These are phyloP conservation scores for Lepus townsendii DNA, from an alignment of 2,797 vertebrate genomes.

Conservation along the genomic window DNA sequence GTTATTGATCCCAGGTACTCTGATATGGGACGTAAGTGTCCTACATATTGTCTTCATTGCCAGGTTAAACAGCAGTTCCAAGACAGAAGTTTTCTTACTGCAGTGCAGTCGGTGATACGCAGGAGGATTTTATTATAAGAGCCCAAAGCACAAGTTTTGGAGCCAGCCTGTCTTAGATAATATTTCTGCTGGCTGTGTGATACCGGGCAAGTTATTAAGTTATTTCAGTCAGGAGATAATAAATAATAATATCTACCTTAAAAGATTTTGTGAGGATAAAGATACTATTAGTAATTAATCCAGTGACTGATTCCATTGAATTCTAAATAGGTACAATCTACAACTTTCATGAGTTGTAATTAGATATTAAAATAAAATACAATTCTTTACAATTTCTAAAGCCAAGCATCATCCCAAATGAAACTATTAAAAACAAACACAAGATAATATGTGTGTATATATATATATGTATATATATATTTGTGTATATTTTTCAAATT, in stretches of 20 bases:
- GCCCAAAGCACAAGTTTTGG: not conserved
- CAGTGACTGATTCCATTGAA: not conserved
- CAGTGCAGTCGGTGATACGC: not conserved
- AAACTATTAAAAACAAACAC: constrained; percentile 33
- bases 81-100: not conserved
- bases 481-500: constrained; percentile 27
- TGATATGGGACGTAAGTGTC: too few relatives aligned
- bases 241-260: constrained; percentile 30
- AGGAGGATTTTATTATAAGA: not conserved
- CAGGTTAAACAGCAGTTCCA: not conserved
- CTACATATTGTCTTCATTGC: too few relatives aligned
- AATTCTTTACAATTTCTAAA: constrained; percentile 31
- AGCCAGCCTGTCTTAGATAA: not conserved
- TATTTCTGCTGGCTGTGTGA: not conserved
- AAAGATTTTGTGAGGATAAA: not conserved
- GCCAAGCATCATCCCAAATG: not conserved
- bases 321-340: constrained; percentile 34
- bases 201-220: constrained; percentile 11
- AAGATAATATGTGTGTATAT: too few relatives aligned
- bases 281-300: constrained; percentile 32
- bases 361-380: constrained; percentile 32
- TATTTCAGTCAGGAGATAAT: constrained; percentile 36
- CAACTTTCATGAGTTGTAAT: constrained; percentile 39
- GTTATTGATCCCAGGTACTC: too few relatives aligned
- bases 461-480: not conserved